phyloP scores from a whole-genome alignment of 2,113 vertebrate genomes.

The Nerophis ophidion region DNA sequence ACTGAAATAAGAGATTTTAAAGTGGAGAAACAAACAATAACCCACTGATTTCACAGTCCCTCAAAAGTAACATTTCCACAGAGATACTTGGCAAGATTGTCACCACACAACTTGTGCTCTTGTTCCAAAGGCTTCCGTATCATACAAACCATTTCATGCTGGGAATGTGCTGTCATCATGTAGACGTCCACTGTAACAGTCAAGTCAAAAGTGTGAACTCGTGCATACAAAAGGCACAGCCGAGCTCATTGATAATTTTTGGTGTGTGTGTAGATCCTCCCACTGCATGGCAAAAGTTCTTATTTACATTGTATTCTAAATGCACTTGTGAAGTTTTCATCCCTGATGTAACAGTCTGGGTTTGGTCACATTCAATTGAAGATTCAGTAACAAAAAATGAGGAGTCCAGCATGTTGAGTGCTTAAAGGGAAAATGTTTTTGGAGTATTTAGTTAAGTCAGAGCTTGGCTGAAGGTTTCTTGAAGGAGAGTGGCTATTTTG shows the following conservation, averaged over 20 bases:
- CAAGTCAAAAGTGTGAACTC: not conserved
- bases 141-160: not conserved
- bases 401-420: conserved; percentile 6
- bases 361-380: conserved; percentile 39
- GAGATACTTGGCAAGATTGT: conserved; percentile 9
- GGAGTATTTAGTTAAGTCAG: conserved; percentile 77
- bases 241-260: not conserved
- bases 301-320: not conserved
- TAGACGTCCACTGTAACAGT: not conserved
- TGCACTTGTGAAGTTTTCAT: conserved; percentile 19
- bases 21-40: conserved; percentile 27
- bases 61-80: conserved; percentile 30
- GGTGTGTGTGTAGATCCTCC: conserved; percentile 5
- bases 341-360: conserved; percentile 6
- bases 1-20: conserved; percentile 18
- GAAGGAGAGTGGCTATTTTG: conserved; percentile 83
- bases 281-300: not conserved
- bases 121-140: conserved; percentile 8
- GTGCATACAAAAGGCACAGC: not conserved
- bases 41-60: conserved; percentile 52
- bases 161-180: conserved; percentile 1
- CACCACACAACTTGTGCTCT: conserved; percentile 13
- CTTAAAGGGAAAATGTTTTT: conserved; percentile 38
- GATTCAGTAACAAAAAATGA: conserved; percentile 12
- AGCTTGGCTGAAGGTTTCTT: conserved; percentile 88